Conservation (phyloP, 2,113 vertebrate genomes). For the Sceloporus undulatus region DNA sequence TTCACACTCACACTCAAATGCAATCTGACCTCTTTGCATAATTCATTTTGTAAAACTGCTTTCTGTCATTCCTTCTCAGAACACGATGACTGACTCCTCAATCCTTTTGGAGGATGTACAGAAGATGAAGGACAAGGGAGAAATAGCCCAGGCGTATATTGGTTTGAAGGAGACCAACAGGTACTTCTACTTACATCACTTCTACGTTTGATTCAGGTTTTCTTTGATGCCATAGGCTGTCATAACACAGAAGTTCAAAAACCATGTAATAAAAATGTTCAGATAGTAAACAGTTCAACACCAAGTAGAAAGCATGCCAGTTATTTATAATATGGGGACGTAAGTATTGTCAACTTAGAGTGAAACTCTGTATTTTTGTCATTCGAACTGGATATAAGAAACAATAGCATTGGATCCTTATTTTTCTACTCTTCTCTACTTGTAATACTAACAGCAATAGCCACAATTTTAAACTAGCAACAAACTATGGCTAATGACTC, state of each 20-base stretch:
- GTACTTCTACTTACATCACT: slow-evolving; percentile 67
- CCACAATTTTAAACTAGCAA: too few species aligned
- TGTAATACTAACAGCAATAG: too few species aligned
- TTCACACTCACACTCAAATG: neutral
- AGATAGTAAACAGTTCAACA: neutral
- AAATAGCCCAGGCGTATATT: slow-evolving; percentile 95
- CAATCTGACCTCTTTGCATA: neutral
- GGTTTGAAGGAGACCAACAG: slow-evolving; percentile 98
- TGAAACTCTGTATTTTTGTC: neutral
- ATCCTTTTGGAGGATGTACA: slow-evolving; percentile 91
- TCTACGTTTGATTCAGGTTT: slow-evolving; percentile 16
- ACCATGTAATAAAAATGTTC: neutral
- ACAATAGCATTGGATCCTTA: neutral
- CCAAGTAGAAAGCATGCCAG: neutral
- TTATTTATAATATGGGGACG: neutral
- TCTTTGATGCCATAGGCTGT: neutral
- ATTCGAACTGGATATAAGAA: neutral
- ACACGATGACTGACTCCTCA: slow-evolving; percentile 96
- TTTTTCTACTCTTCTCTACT: too few species aligned
- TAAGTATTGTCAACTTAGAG: neutral
- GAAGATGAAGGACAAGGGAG: slow-evolving; percentile 95
- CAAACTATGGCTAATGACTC: too few species aligned
- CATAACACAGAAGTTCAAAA: neutral
- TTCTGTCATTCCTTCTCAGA: slow-evolving; percentile 73
- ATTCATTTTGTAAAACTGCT: slow-evolving; percentile 37